Evolutionary conservation across 2,113 vertebrate species (phyloP).

Genomic region (Leiothrix lutea): DNA sequence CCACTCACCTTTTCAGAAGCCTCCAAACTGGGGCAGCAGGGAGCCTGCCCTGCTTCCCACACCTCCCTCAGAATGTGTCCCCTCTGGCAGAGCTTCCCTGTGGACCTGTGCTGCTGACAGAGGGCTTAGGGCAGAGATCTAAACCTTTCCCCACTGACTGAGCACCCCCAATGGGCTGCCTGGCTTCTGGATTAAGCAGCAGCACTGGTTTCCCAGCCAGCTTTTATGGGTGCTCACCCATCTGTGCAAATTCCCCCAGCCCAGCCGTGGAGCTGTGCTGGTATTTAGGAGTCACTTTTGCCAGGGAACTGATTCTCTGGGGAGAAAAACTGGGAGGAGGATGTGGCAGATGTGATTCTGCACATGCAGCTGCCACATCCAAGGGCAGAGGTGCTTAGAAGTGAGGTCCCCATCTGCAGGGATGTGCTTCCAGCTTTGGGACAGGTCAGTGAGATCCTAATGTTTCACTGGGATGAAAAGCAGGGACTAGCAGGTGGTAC

Average conservation of each 20-base stretch:
- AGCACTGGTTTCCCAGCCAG: conserved; percentile 22
- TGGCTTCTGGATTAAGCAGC: conserved; percentile 5
- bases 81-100: background rate
- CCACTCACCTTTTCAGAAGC: background rate
- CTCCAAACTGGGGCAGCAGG: background rate
- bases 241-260: conserved; percentile 76
- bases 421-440: background rate
- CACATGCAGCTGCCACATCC: background rate
- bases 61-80: accelerated
- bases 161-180: background rate
- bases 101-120: background rate
- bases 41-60: background rate
- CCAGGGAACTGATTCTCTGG: conserved; percentile 11
- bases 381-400: background rate
- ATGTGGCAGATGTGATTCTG: background rate
- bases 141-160: background rate
- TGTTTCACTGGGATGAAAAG: accelerated
- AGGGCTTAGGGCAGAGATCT: background rate
- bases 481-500: background rate
- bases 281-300: conserved; percentile 63
- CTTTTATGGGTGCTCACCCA: conserved; percentile 84
- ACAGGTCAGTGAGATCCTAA: background rate
- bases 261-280: conserved; percentile 59
- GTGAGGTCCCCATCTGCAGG: background rate
- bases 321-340: background rate